Percentiles rank a stretch among this genome's conserved stretches.
Evolutionary conservation across 2,888 invertebrate species (phyloP).

Genomic region (Drosophila colorata): DNA sequence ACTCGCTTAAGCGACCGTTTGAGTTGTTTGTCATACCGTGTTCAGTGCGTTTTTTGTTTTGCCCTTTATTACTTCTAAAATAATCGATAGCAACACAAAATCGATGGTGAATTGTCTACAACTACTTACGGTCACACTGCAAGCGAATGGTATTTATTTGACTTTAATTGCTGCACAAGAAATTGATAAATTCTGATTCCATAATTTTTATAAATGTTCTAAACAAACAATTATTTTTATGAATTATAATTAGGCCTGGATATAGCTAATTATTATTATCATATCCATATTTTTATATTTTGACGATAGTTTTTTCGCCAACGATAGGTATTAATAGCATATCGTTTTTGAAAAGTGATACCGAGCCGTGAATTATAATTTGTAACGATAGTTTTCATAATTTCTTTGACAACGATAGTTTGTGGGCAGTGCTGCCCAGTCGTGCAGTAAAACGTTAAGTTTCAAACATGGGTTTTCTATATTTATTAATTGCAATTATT

Average conservation of each 20-base stretch:
- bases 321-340: not conserved
- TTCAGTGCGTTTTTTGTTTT: slow-evolving; percentile 30
- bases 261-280: too few species aligned
- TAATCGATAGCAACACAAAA: slow-evolving; percentile 20
- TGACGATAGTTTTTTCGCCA: too few species aligned
- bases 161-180: not conserved
- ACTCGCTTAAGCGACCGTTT: slow-evolving; percentile 82
- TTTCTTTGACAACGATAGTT: not conserved
- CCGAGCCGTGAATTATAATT: not conserved
- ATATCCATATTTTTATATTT: too few species aligned
- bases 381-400: not conserved
- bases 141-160: not conserved
- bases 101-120: slow-evolving; percentile 1
- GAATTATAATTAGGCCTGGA: too few species aligned
- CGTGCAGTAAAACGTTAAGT: not conserved
- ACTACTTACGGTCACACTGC: not conserved
- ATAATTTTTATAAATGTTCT: not conserved
- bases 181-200: not conserved
- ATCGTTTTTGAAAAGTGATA: not conserved
- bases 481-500: slow-evolving; percentile 54
- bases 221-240: too few species aligned
- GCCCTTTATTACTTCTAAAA: slow-evolving; percentile 10
- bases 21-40: slow-evolving; percentile 62
- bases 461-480: slow-evolving; percentile 22
- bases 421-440: slow-evolving; percentile 10